Base-by-base conservation (phyloP, 2,797 vertebrate species). In the Microtus agrestis region DNA sequence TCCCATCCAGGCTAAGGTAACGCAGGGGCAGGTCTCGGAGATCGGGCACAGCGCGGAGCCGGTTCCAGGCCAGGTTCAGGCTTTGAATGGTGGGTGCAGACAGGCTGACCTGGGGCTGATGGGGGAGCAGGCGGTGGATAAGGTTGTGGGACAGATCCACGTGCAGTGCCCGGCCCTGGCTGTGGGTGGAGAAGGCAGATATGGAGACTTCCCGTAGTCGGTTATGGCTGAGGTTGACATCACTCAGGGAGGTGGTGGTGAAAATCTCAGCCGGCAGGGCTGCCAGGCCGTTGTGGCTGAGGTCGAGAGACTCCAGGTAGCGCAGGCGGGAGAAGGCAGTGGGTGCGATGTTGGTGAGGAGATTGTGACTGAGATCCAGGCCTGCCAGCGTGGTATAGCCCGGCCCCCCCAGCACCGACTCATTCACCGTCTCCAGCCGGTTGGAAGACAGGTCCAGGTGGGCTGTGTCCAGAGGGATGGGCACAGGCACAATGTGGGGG, bases 371-470 rank as follows among this genome's bases (percentile, higher is more conserved):
- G 71, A 99, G 98, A 94, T 99, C 99, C 1, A 99, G 98, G 98
- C 99, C 99, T 0, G 99, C 98, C 25, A 99, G 98, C 0, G 99
- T 99, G 61, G 99, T 99, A 94, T 99, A 99, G 63, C 99, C 99
- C 0, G 99, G 99, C 43, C 99, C 99, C 0, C 99, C 98, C 67
- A 99, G 97, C 98, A 99, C 99, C 0, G 99, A 98, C 97, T 99
- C 99, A 0, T 99, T 99, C 96, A 99, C 98, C 0, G 97, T 98
- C 87, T 99, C 99, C 96, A 99, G 98, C 91, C 97, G 97, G 96
- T 99, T 99, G 84, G 99, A 99, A 37, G 99, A 99, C 71, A 99
- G 98, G 98, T 99, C 99, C 93, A 99, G 97, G 95, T 99, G 99
- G 79, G 99, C 98, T 0, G 99, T 99, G 98, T 99, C 99, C 98